Evolutionary conservation across 1,140 invertebrate species (phyloP).

Genomic region (Macrobrachium nipponense): DNA sequence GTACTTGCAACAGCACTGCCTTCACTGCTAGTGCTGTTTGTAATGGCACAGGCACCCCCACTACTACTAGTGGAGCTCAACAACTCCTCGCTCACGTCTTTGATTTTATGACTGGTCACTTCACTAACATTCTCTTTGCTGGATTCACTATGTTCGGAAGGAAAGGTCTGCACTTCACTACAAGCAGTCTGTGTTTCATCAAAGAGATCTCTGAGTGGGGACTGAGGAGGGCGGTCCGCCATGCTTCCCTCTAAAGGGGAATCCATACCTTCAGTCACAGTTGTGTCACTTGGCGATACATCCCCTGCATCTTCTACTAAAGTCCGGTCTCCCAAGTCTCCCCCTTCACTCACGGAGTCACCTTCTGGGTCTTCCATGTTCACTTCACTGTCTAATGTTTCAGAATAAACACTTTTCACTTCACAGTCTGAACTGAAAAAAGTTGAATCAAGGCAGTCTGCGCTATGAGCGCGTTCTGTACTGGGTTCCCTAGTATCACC

Average conservation of each 20-base stretch:
- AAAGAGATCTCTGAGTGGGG: not conserved
- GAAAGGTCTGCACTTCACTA: slow-evolving; percentile 34
- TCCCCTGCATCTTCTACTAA: slow-evolving; percentile 49
- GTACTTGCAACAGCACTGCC: slow-evolving; percentile 4
- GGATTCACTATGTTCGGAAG: slow-evolving; percentile 28
- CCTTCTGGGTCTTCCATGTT: slow-evolving; percentile 56
- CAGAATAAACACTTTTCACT: slow-evolving; percentile 68
- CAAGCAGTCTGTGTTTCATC: slow-evolving; percentile 2
- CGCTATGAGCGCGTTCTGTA: slow-evolving; percentile 57
- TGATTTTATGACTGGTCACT: slow-evolving; percentile 9
- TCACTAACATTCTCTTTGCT: slow-evolving; percentile 5
- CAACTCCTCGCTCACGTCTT: slow-evolving; percentile 59
- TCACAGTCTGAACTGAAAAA: slow-evolving; percentile 70
- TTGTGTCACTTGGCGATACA: slow-evolving; percentile 46
- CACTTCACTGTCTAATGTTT: slow-evolving; percentile 55
- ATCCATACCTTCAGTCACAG: slow-evolving; percentile 53
- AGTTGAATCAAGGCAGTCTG: slow-evolving; percentile 64
- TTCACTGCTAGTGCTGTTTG: not conserved
- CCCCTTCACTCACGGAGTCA: slow-evolving; percentile 35
- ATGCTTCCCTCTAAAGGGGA: slow-evolving; percentile 60
- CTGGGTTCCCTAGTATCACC: slow-evolving; percentile 72
- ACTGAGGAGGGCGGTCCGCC: slow-evolving; percentile 11
- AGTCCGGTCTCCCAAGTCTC: slow-evolving; percentile 43
- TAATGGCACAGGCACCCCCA: slow-evolving; percentile 8
- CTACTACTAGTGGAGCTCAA: slow-evolving; percentile 61